Evolutionary conservation across 1,140 invertebrate species (phyloP).

Genomic region (Steinernema feltiae): DNA sequence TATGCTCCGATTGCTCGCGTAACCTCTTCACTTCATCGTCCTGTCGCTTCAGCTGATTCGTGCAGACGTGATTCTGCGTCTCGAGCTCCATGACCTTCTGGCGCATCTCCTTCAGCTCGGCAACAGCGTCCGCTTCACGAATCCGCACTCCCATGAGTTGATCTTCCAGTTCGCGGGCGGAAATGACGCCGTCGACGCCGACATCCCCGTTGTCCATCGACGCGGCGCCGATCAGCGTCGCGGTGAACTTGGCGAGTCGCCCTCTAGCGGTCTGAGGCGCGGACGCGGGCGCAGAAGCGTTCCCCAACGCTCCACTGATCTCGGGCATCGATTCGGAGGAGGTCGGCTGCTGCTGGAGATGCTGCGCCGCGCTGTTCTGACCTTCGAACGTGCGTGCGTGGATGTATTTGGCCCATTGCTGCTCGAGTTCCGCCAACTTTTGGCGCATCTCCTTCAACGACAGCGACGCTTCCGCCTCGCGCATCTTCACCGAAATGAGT

Average conservation of each 20-base stretch:
- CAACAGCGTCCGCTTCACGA: slow-evolving; percentile 80
- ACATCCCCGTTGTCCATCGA: slow-evolving; percentile 39
- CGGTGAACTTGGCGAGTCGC: slow-evolving; percentile 50
- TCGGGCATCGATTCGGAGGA: slow-evolving; percentile 29
- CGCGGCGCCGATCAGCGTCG: slow-evolving; percentile 46
- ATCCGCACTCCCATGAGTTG: slow-evolving; percentile 83
- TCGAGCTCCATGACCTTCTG: slow-evolving; percentile 93
- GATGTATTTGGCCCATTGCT: slow-evolving; percentile 62
- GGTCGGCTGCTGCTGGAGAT: background rate
- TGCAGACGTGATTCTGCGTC: slow-evolving; percentile 85
- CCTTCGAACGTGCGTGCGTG: slow-evolving; percentile 29
- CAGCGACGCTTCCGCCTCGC: slow-evolving; percentile 90
- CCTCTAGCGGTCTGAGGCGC: slow-evolving; percentile 43
- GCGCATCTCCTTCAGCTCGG: slow-evolving; percentile 85
- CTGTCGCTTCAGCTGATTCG: slow-evolving; percentile 83
- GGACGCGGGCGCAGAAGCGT: slow-evolving; percentile 22
- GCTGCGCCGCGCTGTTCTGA: slow-evolving; percentile 8
- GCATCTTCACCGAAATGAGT: slow-evolving; percentile 86
- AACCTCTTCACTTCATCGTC: slow-evolving; percentile 83
- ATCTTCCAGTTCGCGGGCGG: slow-evolving; percentile 68
- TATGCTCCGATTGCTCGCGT: slow-evolving; percentile 70
- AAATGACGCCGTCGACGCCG: slow-evolving; percentile 70
- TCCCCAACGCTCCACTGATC: slow-evolving; percentile 12
- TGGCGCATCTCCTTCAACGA: no score
- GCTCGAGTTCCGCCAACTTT: slow-evolving; percentile 75